Evolutionary conservation across 2,113 vertebrate species (phyloP).

Genomic region (Ictalurus punctatus): DNA sequence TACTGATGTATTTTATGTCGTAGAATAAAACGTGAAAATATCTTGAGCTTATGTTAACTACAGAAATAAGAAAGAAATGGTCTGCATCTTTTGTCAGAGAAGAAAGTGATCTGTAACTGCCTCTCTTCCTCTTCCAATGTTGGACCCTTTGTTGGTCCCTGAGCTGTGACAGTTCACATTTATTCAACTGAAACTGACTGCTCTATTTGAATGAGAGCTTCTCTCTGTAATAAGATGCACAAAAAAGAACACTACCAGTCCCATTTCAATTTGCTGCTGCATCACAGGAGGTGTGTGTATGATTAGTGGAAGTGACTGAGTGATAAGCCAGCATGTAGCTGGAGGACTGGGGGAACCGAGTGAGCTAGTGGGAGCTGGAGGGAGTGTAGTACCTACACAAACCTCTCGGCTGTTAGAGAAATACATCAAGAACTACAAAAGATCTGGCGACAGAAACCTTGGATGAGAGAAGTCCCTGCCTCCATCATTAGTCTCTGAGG

Average conservation of each 20-base stretch:
- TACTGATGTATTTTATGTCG: too few relatives aligned
- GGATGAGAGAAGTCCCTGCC: neutral
- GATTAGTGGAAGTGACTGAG: conserved; percentile 27
- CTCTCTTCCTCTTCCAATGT: neutral
- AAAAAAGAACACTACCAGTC: neutral
- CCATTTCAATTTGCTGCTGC: conserved; percentile 11
- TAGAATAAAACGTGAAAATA: too few relatives aligned
- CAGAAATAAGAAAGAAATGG: neutral
- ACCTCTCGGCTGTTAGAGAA: conserved; percentile 24
- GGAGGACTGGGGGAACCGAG: neutral
- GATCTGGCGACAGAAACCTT: neutral
- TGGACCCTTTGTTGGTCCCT: neutral
- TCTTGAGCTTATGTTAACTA: too few relatives aligned
- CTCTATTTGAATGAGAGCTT: conserved; percentile 2
- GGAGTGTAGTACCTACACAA: conserved; percentile 26
- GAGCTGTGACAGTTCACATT: conserved; percentile 24
- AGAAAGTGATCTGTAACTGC: neutral
- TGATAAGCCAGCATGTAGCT: conserved; percentile 31
- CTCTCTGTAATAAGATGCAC: neutral
- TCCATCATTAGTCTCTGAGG: conserved; percentile 19
- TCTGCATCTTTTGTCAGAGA: neutral
- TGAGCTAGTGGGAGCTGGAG: conserved; percentile 28
- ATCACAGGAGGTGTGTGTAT: conserved; percentile 8
- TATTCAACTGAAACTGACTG: conserved; percentile 24
- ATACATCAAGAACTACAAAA: conserved; percentile 32